Evolutionary conservation across 2,113 vertebrate genomes (phyloP).

Genomic region (Crotalus horridus): DNA sequence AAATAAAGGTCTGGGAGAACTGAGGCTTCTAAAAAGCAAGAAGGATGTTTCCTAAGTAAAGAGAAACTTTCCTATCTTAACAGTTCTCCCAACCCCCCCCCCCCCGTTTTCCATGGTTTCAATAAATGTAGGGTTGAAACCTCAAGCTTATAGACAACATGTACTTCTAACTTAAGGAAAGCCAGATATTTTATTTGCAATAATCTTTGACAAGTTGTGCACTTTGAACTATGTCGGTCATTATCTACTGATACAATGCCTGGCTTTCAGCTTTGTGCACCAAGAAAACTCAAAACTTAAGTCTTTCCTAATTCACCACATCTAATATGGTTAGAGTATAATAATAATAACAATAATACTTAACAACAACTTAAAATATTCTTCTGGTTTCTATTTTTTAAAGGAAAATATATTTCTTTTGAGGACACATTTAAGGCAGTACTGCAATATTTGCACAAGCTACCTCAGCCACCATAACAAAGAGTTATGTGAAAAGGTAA

Average conservation of each 20-base stretch:
- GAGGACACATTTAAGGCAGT: constrained; percentile 71
- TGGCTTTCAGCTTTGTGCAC: neutral
- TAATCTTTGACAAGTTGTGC: neutral
- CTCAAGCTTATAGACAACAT: neutral
- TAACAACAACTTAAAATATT: neutral
- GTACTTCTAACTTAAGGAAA: neutral
- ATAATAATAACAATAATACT: neutral
- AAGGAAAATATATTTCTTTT: constrained; percentile 71
- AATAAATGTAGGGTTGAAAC: neutral
- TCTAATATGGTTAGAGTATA: neutral
- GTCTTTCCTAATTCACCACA: neutral
- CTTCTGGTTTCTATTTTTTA: constrained; percentile 47
- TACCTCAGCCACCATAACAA: constrained; percentile 73
- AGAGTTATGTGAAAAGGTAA: constrained; percentile 80
- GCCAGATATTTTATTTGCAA: neutral
- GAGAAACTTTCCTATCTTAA: neutral
- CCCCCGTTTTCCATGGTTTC: neutral
- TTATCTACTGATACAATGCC: neutral
- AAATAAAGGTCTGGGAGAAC: neutral
- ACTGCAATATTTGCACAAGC: constrained; percentile 73
- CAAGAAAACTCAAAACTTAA: neutral
- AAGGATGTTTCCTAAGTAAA: neutral
- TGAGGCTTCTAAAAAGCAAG: neutral
- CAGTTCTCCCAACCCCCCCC: neutral
- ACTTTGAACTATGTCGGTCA: neutral